phyloP scores from a whole-genome alignment of 2,797 vertebrate genomes.

The Amblyopsis hoosieri region DNA sequence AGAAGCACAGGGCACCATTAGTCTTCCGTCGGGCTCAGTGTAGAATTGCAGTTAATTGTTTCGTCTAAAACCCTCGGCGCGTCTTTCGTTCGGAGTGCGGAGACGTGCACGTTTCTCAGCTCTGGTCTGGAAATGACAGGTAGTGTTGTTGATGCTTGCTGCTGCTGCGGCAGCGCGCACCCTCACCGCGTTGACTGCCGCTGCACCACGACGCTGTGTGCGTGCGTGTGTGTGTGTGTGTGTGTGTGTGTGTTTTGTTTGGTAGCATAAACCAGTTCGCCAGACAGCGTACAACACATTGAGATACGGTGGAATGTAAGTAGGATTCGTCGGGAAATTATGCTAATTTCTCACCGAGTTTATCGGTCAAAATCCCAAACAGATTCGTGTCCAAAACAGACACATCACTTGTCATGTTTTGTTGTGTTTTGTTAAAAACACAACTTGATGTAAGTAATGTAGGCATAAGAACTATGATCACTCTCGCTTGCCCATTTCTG shows the following conservation, averaged over 20 bases:
- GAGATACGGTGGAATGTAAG: slow-evolving; percentile 38
- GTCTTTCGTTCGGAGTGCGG: background rate
- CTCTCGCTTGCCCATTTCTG: too few species aligned
- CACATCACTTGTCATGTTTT: too few species aligned
- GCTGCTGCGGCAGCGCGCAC: slow-evolving; percentile 57
- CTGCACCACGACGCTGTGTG: slow-evolving; percentile 41
- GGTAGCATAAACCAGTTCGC: too few species aligned
- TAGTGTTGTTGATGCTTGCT: slow-evolving; percentile 25
- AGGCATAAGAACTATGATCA: too few species aligned
- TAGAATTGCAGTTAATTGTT: background rate
- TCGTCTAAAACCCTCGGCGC: background rate
- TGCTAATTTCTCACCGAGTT: too few species aligned
- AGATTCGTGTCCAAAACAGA: too few species aligned
- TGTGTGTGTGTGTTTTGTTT: slow-evolving; percentile 16
- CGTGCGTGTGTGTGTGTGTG: slow-evolving; percentile 28
- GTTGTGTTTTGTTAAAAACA: too few species aligned
- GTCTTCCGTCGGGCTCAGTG: slow-evolving; percentile 22
- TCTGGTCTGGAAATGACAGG: slow-evolving; percentile 40
- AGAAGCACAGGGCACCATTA: slow-evolving; percentile 47
- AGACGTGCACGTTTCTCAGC: slow-evolving; percentile 16
- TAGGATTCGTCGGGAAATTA: background rate
- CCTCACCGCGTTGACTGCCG: slow-evolving; percentile 53
- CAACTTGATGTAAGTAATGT: too few species aligned
- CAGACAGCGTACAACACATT: too few species aligned
- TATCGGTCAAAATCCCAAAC: too few species aligned